Percentiles rank a stretch among this genome's conserved stretches.
These are phyloP conservation scores for Scylla paramamosain DNA, from an alignment of 1,140 invertebrate genomes.

Conservation along the genomic window DNA sequence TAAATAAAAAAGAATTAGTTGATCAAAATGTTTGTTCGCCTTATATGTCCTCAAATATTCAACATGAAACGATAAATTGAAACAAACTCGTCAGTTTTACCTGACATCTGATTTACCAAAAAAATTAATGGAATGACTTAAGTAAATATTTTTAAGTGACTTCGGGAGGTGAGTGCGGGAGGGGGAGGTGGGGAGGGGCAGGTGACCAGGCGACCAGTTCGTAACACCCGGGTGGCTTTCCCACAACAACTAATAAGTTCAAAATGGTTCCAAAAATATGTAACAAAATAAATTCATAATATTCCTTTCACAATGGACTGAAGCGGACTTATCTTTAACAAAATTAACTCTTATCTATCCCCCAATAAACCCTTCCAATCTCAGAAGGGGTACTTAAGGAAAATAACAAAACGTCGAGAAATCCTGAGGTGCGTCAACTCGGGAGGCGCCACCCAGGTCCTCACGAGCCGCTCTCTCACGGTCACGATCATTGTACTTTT, in stretches of 20 bases:
- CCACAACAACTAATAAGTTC: constrained; percentile 4
- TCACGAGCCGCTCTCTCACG: constrained; percentile 62
- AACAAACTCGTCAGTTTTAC: constrained; percentile 17
- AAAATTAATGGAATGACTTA: constrained; percentile 66
- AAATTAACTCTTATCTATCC: background rate
- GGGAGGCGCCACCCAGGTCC: constrained; percentile 23
- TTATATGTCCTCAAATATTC: background rate
- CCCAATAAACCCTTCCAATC: background rate
- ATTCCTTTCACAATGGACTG: constrained; percentile 1
- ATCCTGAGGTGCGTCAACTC: constrained; percentile 61
- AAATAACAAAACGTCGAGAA: constrained; percentile 28
- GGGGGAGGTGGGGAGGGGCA: constrained; percentile 38
- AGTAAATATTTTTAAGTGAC: constrained; percentile 56
- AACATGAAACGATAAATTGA: constrained; percentile 21
- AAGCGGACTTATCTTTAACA: background rate
- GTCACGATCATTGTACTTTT: constrained; percentile 68
- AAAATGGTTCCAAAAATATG: background rate
- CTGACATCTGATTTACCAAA: constrained; percentile 21
- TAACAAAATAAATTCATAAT: background rate
- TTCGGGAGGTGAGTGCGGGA: constrained; percentile 29
- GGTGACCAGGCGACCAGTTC: constrained; percentile 62
- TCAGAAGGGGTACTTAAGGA: background rate
- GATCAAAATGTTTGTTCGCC: background rate
- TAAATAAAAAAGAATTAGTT: background rate
- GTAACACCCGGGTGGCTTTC: constrained; percentile 50